phyloP scores from a whole-genome alignment of 2,888 invertebrate species.

The Dyspetes luteomarginatus region DNA sequence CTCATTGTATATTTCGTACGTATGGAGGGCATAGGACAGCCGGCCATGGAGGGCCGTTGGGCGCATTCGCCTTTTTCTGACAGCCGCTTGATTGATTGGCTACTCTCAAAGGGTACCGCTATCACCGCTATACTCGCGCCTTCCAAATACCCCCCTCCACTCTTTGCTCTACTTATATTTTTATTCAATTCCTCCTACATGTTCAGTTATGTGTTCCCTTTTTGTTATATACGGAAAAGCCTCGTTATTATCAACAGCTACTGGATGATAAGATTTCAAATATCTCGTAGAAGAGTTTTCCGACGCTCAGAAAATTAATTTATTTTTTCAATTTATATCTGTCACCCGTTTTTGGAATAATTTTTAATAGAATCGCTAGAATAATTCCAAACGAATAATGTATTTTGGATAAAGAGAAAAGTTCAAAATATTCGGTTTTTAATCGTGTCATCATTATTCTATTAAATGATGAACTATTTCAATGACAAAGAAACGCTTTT shows the following conservation, averaged over 20 bases:
- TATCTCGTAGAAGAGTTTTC: background rate
- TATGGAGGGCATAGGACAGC: constrained; percentile 34
- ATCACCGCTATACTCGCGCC: constrained; percentile 68
- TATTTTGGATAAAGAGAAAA: too few species aligned
- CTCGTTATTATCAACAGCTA: background rate
- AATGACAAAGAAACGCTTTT: too few species aligned
- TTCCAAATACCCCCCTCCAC: constrained; percentile 37
- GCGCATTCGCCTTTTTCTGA: constrained; percentile 64
- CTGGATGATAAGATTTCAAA: background rate
- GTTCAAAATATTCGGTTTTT: too few species aligned
- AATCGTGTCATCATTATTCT: too few species aligned
- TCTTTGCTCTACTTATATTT: constrained; percentile 51
- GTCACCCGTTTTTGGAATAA: too few species aligned
- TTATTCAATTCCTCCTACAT: constrained; percentile 21
- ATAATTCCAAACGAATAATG: too few species aligned
- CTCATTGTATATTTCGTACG: constrained; percentile 5
- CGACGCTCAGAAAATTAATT: background rate
- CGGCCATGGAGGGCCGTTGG: constrained; percentile 50
- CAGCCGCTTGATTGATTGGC: constrained; percentile 76
- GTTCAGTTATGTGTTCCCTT: background rate
- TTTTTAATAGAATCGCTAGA: too few species aligned
- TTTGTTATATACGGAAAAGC: background rate
- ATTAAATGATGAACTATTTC: too few species aligned
- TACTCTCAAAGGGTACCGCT: constrained; percentile 75
- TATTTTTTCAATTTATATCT: too few species aligned